A percentile compares a stretch with the other conserved stretches of the same genome.
Evolutionary conservation across 2,113 vertebrate genomes (phyloP).

Genomic region (Rafetus swinhoei): DNA sequence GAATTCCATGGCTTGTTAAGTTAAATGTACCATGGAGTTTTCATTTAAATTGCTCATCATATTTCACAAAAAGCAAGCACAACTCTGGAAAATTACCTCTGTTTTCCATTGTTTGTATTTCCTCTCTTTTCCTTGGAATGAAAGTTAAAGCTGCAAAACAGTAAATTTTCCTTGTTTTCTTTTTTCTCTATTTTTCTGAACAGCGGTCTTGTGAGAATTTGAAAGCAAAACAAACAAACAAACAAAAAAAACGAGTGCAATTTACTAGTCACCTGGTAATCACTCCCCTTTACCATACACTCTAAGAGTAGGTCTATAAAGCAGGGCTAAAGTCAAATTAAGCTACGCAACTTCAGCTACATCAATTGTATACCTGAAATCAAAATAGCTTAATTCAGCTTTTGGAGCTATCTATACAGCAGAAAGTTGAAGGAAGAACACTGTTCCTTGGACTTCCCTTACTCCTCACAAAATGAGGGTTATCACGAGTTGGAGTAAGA

Average conservation of each 20-base stretch:
- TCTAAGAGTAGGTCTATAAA: background rate
- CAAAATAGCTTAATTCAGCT: too few relatives aligned
- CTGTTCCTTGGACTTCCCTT: too few relatives aligned
- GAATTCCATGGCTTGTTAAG: background rate
- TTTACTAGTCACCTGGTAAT: background rate
- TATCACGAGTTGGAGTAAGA: too few relatives aligned
- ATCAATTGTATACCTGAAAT: too few relatives aligned
- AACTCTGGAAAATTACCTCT: background rate
- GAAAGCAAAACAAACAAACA: background rate
- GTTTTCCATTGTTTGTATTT: background rate
- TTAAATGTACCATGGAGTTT: background rate
- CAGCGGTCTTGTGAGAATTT: background rate
- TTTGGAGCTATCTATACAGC: too few relatives aligned
- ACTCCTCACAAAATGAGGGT: too few relatives aligned
- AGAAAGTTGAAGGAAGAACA: too few relatives aligned
- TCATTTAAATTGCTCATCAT: background rate
- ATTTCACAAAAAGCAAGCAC: background rate
- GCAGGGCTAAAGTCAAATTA: too few relatives aligned
- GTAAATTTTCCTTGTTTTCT: background rate
- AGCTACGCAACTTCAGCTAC: too few relatives aligned
- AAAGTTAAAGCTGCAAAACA: background rate
- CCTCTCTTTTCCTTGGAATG: background rate
- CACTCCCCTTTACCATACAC: background rate
- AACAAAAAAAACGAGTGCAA: background rate
- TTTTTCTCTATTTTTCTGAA: background rate